These are phyloP conservation scores for Paedocypris sp. DNA, from an alignment of 2,113 vertebrate species.

Conservation along the genomic window DNA sequence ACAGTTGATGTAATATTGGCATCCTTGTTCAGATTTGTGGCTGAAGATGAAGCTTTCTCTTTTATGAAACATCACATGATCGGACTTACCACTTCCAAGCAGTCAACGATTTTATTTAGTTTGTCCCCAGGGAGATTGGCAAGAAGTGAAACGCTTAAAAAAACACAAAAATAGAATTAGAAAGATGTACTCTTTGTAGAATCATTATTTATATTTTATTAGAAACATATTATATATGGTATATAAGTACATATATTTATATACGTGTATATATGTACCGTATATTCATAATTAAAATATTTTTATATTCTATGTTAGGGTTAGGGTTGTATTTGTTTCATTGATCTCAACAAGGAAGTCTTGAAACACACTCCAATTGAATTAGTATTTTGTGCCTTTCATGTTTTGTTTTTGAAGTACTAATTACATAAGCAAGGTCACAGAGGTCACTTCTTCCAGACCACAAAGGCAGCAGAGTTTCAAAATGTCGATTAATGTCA, in stretches of 20 bases:
- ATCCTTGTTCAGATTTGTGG: constrained; percentile 20
- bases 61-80: neutral
- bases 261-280: too few relatives aligned
- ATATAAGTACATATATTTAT: too few relatives aligned
- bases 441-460: constrained; percentile 9
- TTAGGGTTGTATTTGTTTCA: constrained; percentile 3
- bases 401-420: constrained; percentile 3
- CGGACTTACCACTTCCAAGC: constrained; percentile 66
- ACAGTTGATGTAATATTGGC: constrained; percentile 46
- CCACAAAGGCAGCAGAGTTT: neutral
- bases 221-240: too few relatives aligned
- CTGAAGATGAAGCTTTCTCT: neutral
- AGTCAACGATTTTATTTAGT: constrained; percentile 65
- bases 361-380: neutral
- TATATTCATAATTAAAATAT: too few relatives aligned
- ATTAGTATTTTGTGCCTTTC: constrained; percentile 4
- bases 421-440: neutral
- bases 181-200: too few relatives aligned
- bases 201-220: too few relatives aligned
- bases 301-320: too few relatives aligned
- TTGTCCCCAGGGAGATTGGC: constrained; percentile 63
- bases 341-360: constrained; percentile 6
- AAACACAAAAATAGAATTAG: constrained; percentile 37
- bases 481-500: neutral
- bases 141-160: constrained; percentile 58